Conservation (phyloP, 2,888 invertebrate genomes). For the Nomada flava region DNA sequence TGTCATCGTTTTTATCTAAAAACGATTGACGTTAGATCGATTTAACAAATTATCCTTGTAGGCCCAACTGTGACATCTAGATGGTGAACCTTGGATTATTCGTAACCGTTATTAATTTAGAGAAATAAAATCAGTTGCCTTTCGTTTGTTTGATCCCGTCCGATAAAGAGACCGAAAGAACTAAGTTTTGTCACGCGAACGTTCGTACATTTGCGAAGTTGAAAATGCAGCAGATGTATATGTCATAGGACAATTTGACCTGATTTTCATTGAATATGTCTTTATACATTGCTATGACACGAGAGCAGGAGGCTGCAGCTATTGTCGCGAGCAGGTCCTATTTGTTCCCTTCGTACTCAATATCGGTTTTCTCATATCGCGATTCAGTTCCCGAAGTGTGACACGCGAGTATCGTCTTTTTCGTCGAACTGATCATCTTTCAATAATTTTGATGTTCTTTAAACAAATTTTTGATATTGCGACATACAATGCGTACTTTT, state of each 20-base stretch:
- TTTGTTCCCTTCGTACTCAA: slow-evolving; percentile 67
- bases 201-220: slow-evolving; percentile 1
- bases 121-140: slow-evolving; percentile 14
- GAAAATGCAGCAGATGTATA: slow-evolving; percentile 24
- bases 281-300: slow-evolving; percentile 58
- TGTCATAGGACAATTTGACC: slow-evolving; percentile 63
- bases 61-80: slow-evolving; percentile 29
- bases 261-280: slow-evolving; percentile 69
- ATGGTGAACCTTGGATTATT: slow-evolving; percentile 49
- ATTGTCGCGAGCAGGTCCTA: slow-evolving; percentile 61
- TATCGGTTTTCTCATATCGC: slow-evolving; percentile 74
- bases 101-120: slow-evolving; percentile 48
- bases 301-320: slow-evolving; percentile 56
- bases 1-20: background rate
- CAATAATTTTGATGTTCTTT: background rate
- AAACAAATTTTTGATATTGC: background rate
- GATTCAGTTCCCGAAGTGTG: slow-evolving; percentile 53
- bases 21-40: slow-evolving; percentile 4
- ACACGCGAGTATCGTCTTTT: slow-evolving; percentile 18
- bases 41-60: slow-evolving; percentile 6
- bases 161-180: background rate
- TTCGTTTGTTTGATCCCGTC: background rate
- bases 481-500: slow-evolving; percentile 1
- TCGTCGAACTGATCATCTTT: slow-evolving; percentile 6
- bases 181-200: background rate